A percentile compares a stretch with the other conserved stretches of the same genome.
Evolutionary conservation across 2,113 vertebrate species (phyloP).

Genomic region (Sphyrna mokarran): DNA sequence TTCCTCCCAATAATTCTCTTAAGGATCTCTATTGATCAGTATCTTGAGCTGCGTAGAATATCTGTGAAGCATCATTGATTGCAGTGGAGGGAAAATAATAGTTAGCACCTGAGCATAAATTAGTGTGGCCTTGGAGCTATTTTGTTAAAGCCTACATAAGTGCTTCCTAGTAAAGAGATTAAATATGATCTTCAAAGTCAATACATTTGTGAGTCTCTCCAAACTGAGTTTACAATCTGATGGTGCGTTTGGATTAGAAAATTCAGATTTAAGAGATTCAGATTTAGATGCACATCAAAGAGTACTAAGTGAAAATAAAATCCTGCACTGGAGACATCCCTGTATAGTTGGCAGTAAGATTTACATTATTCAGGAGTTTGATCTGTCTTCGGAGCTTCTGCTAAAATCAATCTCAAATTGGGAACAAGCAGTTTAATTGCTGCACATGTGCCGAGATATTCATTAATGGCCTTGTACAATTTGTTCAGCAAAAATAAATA

Average conservation of each 20-base stretch:
- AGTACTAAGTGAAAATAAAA: background rate
- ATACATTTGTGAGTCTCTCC: background rate
- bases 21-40: background rate
- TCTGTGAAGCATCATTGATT: conserved; percentile 14
- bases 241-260: background rate
- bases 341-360: background rate
- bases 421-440: background rate
- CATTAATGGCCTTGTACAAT: background rate
- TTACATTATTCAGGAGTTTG: background rate
- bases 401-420: background rate
- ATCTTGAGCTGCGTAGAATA: background rate
- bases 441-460: background rate
- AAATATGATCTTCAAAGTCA: conserved; percentile 18
- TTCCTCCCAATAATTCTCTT: conserved; percentile 1
- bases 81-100: background rate
- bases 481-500: background rate
- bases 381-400: background rate
- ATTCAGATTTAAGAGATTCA: background rate
- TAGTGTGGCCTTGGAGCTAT: background rate
- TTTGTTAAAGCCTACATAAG: background rate
- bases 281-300: background rate
- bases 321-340: background rate
- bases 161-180: conserved; percentile 15
- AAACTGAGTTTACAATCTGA: background rate
- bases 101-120: conserved; percentile 11